Conservation (phyloP, 2,113 vertebrate genomes). For the Lota lota region DNA sequence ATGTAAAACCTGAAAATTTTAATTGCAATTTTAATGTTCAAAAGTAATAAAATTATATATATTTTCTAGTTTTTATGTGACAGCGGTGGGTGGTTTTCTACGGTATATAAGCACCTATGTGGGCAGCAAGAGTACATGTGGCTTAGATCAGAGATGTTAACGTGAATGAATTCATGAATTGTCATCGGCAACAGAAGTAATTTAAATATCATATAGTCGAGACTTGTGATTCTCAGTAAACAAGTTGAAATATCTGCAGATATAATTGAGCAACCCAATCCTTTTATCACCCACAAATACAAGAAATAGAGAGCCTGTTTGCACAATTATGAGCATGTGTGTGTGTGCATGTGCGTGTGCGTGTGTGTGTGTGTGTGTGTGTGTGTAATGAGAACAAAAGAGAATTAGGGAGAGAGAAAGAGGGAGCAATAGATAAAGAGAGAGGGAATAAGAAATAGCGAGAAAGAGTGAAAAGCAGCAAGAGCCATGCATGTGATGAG, state of each 20-base stretch:
- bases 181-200: neutral
- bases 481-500: slow-evolving; percentile 18
- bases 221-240: neutral
- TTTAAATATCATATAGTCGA: slow-evolving; percentile 2
- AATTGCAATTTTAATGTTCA: slow-evolving; percentile 1
- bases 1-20: neutral
- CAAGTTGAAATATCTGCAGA: neutral
- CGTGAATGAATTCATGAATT: too few relatives aligned
- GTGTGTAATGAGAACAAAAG: neutral
- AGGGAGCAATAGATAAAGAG: neutral
- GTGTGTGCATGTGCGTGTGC: neutral
- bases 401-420: too few relatives aligned
- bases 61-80: neutral
- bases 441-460: slow-evolving; percentile 16
- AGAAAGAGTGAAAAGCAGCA: slow-evolving; percentile 44
- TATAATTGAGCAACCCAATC: slow-evolving; percentile 19
- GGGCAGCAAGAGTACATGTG: too few relatives aligned
- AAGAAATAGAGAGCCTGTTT: slow-evolving; percentile 16
- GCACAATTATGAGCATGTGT: neutral
- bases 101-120: neutral
- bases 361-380: neutral
- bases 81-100: neutral
- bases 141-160: too few relatives aligned
- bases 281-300: slow-evolving; percentile 17
- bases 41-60: neutral